Evolutionary conservation across 2,888 invertebrate genomes (phyloP).

Genomic region (Bugulina stolonifera): DNA sequence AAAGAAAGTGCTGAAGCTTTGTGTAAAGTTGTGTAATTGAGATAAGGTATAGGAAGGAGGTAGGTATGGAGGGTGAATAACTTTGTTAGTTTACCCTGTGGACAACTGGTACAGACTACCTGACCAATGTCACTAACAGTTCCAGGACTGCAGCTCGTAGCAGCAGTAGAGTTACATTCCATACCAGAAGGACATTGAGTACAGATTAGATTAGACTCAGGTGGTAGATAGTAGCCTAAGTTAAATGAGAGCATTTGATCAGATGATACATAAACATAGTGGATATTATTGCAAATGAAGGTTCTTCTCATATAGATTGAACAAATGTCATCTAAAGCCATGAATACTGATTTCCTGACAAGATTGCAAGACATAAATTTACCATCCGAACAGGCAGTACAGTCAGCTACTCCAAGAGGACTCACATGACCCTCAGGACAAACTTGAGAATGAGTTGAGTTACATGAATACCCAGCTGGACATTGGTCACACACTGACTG

Average conservation of each 20-base stretch:
- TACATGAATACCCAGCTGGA: slow-evolving; percentile 42
- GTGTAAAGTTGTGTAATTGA: no score
- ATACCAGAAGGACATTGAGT: slow-evolving; percentile 30
- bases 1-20: no score
- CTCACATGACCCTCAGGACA: neutral
- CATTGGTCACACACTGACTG: slow-evolving; percentile 39
- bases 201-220: neutral
- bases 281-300: no score
- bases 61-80: no score
- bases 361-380: neutral
- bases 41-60: no score
- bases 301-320: no score
- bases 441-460: neutral
- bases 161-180: slow-evolving; percentile 29
- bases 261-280: neutral
- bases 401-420: slow-evolving; percentile 28
- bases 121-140: slow-evolving; percentile 30
- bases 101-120: neutral
- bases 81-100: neutral
- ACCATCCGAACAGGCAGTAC: slow-evolving; percentile 30
- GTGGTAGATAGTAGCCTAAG: slow-evolving; percentile 12
- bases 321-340: no score
- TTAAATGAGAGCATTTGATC: neutral
- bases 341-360: neutral
- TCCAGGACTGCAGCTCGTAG: slow-evolving; percentile 29